These are phyloP conservation scores for Drosophila ironensis DNA, from an alignment of 1,140 invertebrate genomes.

Conservation along the genomic window DNA sequence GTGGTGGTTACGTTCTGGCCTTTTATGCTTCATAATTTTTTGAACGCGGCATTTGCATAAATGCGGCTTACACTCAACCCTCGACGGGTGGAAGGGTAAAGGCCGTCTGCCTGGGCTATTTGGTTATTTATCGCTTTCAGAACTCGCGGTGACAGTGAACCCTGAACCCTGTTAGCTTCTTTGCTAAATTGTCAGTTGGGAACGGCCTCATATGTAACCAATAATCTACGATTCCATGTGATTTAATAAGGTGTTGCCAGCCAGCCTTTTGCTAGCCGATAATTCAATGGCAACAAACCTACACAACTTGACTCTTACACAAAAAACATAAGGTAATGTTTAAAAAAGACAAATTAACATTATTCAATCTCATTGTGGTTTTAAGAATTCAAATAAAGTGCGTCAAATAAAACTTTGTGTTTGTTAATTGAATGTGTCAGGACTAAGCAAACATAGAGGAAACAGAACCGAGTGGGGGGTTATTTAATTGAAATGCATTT, in stretches of 20 bases:
- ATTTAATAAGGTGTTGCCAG: conserved; percentile 46
- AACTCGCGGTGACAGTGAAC: conserved; percentile 20
- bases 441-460: not conserved
- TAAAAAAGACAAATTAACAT: not conserved
- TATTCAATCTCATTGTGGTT: conserved; percentile 6
- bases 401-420: not conserved
- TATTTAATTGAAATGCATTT: conserved; percentile 16
- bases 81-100: not conserved
- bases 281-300: conserved; percentile 9
- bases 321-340: conserved; percentile 16
- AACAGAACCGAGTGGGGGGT: too few species aligned
- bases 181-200: too few species aligned
- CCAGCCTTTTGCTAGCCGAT: conserved; percentile 36
- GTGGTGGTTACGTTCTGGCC: conserved; percentile 24
- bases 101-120: conserved; percentile 2
- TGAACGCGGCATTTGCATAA: conserved; percentile 45
- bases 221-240: conserved; percentile 37
- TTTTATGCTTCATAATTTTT: conserved; percentile 64
- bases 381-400: conserved; percentile 22
- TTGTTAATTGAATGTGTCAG: not conserved
- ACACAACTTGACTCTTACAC: not conserved
- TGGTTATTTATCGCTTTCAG: conserved; percentile 47
- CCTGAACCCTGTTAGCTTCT: too few species aligned
- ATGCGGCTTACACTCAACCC: conserved; percentile 19
- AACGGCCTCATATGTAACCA: too few species aligned